phyloP scores from a whole-genome alignment of 2,888 invertebrate species.

The Tetanocera ferruginea region DNA sequence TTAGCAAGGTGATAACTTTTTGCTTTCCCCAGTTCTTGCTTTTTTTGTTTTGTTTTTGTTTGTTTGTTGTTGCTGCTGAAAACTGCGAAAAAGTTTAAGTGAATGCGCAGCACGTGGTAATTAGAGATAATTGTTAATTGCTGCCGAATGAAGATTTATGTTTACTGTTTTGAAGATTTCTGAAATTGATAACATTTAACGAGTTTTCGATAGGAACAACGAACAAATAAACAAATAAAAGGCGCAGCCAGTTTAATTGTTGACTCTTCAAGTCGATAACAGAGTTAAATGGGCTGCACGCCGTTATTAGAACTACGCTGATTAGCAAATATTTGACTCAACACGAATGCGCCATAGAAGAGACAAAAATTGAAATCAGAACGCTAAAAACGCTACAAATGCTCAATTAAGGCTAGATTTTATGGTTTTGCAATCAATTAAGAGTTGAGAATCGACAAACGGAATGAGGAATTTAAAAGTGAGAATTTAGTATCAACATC shows the following conservation, averaged over 20 bases:
- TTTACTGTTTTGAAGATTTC: constrained; percentile 26
- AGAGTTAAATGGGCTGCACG: neutral
- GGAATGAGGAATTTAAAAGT: too few relatives aligned
- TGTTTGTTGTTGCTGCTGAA: constrained; percentile 8
- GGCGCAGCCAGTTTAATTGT: neutral
- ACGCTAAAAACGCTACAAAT: too few relatives aligned
- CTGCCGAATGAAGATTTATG: constrained; percentile 67
- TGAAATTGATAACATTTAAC: constrained; percentile 34
- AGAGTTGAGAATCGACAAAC: too few relatives aligned
- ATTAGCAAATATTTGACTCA: neutral
- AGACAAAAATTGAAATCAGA: too few relatives aligned
- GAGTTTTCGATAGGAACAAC: neutral
- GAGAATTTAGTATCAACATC: too few relatives aligned
- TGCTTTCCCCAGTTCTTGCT: neutral
- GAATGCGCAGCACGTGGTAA: constrained; percentile 61
- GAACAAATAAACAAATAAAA: neutral
- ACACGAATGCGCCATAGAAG: too few relatives aligned
- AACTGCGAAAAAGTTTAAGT: constrained; percentile 48
- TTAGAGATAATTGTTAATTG: constrained; percentile 68
- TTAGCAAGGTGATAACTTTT: neutral
- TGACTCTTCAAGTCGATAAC: neutral
- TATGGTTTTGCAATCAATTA: too few relatives aligned
- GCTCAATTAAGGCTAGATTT: too few relatives aligned
- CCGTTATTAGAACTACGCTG: neutral
- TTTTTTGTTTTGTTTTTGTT: neutral